Evolutionary conservation across 2,888 invertebrate species (phyloP), one percentile per base, ranked within the genome.

Genomic region (Periphyllus acericola): DNA sequence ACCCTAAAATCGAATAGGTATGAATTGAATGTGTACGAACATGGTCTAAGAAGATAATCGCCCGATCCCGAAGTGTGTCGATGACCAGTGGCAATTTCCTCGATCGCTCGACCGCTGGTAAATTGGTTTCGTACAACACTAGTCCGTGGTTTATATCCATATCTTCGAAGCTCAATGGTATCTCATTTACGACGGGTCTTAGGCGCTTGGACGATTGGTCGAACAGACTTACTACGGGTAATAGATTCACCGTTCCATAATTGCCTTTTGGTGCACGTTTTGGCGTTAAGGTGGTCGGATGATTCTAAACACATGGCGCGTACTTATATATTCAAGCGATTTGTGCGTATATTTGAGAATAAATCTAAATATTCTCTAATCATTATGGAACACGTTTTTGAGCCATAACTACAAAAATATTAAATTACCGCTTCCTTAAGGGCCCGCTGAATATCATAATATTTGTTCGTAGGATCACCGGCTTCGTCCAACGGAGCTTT

Each of bases 401-500:
- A 14, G 46, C 3, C 46, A 46, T 46, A 14, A 46, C 1, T 14
- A 1, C 1, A 14, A 14, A 11, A 46, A 46, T 14, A 46, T 46
- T 14, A 21, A 17, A 40, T 76, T 55, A 86, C 86, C 72, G 79
- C 79, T 90, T 92, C 94, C 94, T 92, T 93, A 92, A 87, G 92
- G 29, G 94, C 92, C n/a, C 94, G 92, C 90, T 95, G 93, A 83
- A 96, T 93, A 4, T 93, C 93, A 90, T 93, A 93, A 92, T 96
- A 98, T 92, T 98, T 98, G 0, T 93, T 92, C 0, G 97, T 97
- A 1, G 96, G 95, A 92, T 98, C 97, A 1, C 98, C 98, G 86
- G 96, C 95, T 92, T 98, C 98, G n/a, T 93, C 94, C 89, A 99
- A 92, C 0, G 98, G 98, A 0, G 98, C 96, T 91, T 98, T 96